Percentiles rank a stretch among this genome's conserved stretches.
phyloP scores from a whole-genome alignment of 2,797 vertebrate species.

The Trematomus bernacchii region DNA sequence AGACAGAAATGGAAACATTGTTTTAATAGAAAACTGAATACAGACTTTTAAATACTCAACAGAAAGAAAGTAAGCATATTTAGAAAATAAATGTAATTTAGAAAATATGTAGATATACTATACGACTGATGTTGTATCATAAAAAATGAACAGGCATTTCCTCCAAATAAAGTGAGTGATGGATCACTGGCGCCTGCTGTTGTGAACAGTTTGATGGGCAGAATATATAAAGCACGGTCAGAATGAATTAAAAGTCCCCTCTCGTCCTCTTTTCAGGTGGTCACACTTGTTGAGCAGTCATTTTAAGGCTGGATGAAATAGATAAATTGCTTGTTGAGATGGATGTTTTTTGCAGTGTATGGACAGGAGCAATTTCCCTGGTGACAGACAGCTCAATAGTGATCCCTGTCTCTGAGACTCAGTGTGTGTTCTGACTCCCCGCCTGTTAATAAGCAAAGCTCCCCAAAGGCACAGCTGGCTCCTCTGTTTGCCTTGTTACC shows the following conservation, averaged over 20 bases:
- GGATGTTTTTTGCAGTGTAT: constrained; percentile 19
- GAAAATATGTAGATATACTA: neutral
- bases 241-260: constrained; percentile 8
- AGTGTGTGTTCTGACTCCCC: constrained; percentile 69
- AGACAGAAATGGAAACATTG: neutral
- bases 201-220: neutral
- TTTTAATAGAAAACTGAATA: neutral
- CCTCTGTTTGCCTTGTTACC: constrained; percentile 70
- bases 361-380: constrained; percentile 60
- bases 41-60: neutral
- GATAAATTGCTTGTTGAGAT: constrained; percentile 37
- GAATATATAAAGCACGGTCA: neutral
- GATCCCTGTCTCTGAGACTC: constrained; percentile 66
- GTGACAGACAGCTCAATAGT: constrained; percentile 71
- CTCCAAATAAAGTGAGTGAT: neutral
- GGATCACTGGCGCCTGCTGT: constrained; percentile 4
- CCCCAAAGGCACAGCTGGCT: constrained; percentile 72
- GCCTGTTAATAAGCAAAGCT: constrained; percentile 77
- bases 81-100: neutral
- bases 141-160: neutral
- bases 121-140: neutral
- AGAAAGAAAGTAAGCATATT: neutral
- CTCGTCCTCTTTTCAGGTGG: constrained; percentile 30
- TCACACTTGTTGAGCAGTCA: constrained; percentile 29
- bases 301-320: constrained; percentile 35